Evolutionary conservation across 2,888 invertebrate genomes (phyloP).

Genomic region (Masnerella sp.): DNA sequence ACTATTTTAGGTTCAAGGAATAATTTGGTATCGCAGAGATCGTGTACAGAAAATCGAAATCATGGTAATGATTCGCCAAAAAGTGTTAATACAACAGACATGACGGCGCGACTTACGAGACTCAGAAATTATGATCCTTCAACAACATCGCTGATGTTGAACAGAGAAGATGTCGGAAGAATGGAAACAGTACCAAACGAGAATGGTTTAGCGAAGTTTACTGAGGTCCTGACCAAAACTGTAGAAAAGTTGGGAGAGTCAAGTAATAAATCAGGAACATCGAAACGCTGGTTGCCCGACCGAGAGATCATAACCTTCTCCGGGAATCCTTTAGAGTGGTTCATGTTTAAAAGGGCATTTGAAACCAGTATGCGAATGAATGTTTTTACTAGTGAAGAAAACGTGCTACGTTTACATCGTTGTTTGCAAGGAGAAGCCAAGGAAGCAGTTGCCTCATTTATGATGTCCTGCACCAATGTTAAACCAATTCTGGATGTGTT

Average conservation of each 20-base stretch:
- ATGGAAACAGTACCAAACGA: background rate
- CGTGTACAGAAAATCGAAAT: background rate
- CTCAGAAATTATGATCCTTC: background rate
- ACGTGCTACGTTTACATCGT: slow-evolving; percentile 3
- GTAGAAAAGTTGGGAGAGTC: background rate
- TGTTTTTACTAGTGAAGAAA: slow-evolving; percentile 1
- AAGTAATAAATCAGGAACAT: background rate
- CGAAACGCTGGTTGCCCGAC: slow-evolving; percentile 14
- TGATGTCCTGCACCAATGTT: background rate
- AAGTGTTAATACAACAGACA: background rate
- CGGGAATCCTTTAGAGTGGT: slow-evolving; percentile 17
- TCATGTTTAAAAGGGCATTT: slow-evolving; percentile 12
- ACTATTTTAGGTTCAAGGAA: background rate
- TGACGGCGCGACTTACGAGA: background rate
- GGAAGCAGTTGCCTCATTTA: slow-evolving; percentile 3
- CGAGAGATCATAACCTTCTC: slow-evolving; percentile 18
- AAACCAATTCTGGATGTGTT: slow-evolving; percentile 14
- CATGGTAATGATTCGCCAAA: background rate
- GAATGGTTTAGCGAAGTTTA: slow-evolving; percentile 3
- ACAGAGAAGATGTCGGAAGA: background rate
- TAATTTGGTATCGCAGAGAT: background rate
- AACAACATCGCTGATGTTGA: background rate
- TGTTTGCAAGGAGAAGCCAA: slow-evolving; percentile 14
- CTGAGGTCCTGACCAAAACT: slow-evolving; percentile 5
- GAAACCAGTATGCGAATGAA: background rate